phyloP scores from a whole-genome alignment of 2,888 invertebrate genomes.

The Drosophila mayaguana region DNA sequence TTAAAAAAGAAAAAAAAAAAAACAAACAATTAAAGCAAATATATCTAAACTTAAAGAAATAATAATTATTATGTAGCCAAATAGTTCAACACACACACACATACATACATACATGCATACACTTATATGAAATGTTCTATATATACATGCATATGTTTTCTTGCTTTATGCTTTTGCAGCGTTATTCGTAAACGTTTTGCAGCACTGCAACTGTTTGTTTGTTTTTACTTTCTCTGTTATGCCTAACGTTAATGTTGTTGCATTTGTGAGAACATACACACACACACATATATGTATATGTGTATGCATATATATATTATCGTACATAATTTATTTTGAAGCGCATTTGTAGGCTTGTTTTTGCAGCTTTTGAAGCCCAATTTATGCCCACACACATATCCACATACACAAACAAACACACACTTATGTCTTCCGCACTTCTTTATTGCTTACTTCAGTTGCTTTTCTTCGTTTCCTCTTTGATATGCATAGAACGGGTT shows the following conservation, averaged over 20 bases:
- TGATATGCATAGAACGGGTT: constrained; percentile 1
- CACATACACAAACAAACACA: background rate
- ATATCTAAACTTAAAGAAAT: constrained; percentile 3
- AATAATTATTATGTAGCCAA: constrained; percentile 43
- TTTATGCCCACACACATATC: background rate
- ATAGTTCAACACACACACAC: constrained; percentile 37
- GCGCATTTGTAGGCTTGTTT: constrained; percentile 13
- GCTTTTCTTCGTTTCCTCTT: background rate
- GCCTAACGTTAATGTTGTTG: constrained; percentile 52
- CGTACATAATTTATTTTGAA: background rate
- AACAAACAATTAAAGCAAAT: constrained; percentile 14
- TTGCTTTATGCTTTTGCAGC: constrained; percentile 45
- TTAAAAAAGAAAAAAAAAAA: constrained; percentile 13
- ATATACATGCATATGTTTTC: constrained; percentile 11
- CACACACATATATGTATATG: background rate
- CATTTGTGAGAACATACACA: constrained; percentile 35
- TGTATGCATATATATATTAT: constrained; percentile 7
- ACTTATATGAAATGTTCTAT: background rate
- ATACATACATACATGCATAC: constrained; percentile 12
- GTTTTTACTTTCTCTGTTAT: constrained; percentile 44
- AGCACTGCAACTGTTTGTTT: constrained; percentile 16
- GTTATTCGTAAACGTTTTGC: constrained; percentile 42
- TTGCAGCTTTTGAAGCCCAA: background rate
- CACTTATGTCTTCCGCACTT: constrained; percentile 45
- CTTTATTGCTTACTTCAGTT: constrained; percentile 20